Percentiles rank a stretch among this genome's conserved stretches.
Evolutionary conservation across 2,797 vertebrate genomes (phyloP).

Genomic region (Glyptemys insculpta): DNA sequence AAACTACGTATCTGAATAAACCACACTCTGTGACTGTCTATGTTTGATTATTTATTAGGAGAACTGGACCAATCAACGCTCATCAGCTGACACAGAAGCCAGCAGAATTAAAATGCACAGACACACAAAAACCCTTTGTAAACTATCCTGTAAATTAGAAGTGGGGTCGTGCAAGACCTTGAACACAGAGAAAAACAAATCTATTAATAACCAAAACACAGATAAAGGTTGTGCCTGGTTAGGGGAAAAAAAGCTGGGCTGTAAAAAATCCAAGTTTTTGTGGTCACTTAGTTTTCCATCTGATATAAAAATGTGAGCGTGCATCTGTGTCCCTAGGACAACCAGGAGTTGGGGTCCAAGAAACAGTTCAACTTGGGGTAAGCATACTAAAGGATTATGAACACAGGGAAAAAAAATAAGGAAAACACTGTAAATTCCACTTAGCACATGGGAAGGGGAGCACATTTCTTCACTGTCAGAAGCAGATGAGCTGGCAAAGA

Average conservation of each 20-base stretch:
- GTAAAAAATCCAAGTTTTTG: slow-evolving; percentile 74
- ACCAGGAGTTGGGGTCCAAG: neutral
- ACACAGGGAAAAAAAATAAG: neutral
- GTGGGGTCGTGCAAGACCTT: slow-evolving; percentile 68
- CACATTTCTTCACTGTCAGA: slow-evolving; percentile 6
- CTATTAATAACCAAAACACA: slow-evolving; percentile 74
- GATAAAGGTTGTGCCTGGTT: slow-evolving; percentile 76
- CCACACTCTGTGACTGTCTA: slow-evolving; percentile 69
- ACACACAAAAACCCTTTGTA: slow-evolving; percentile 70
- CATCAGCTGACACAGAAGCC: slow-evolving; percentile 73
- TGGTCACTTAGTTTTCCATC: slow-evolving; percentile 59
- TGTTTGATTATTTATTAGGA: slow-evolving; percentile 72
- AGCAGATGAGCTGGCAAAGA: slow-evolving; percentile 22
- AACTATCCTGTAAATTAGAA: slow-evolving; percentile 65
- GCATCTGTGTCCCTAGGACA: slow-evolving; percentile 45
- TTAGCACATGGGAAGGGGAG: neutral
- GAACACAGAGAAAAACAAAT: slow-evolving; percentile 71
- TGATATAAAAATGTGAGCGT: slow-evolving; percentile 33
- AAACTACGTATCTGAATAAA: slow-evolving; percentile 74
- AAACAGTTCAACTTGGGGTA: slow-evolving; percentile 59
- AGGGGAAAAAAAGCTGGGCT: slow-evolving; percentile 50
- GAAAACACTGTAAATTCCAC: slow-evolving; percentile 47
- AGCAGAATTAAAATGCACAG: slow-evolving; percentile 76
- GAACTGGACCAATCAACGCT: slow-evolving; percentile 68
- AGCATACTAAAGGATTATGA: slow-evolving; percentile 43